These are phyloP conservation scores for Theodoxus fluviatilis DNA, from an alignment of 2,888 invertebrate genomes.

Conservation along the genomic window DNA sequence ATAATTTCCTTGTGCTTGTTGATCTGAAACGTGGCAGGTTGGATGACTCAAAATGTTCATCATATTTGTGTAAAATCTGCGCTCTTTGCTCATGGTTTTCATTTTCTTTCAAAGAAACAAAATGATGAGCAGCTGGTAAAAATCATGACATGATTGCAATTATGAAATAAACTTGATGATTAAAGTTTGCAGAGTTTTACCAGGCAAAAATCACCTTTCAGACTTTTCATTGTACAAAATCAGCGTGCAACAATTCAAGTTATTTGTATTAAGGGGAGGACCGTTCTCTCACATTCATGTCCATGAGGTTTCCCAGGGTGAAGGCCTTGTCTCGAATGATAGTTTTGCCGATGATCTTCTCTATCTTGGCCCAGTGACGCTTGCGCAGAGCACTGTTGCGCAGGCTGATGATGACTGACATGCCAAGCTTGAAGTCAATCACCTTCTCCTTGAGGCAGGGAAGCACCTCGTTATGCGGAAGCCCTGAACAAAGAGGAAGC, in stretches of 20 bases:
- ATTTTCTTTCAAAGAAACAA: too few species aligned
- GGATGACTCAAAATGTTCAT: too few species aligned
- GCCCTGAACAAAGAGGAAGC: conserved; percentile 53
- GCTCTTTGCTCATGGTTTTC: too few species aligned
- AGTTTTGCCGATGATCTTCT: conserved; percentile 59
- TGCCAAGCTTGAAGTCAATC: conserved; percentile 63
- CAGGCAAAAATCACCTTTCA: too few species aligned
- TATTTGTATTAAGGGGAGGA: too few species aligned
- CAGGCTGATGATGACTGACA: conserved; percentile 65
- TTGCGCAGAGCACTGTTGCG: conserved; percentile 62
- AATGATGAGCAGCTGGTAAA: too few species aligned
- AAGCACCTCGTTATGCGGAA: conserved; percentile 64
- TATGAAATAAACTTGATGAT: too few species aligned
- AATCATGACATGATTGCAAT: too few species aligned
- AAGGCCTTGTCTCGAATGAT: conserved; percentile 61
- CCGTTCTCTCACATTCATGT: conserved; percentile 59
- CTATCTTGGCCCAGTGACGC: conserved; percentile 64
- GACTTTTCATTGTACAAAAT: too few species aligned
- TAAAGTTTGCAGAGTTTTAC: too few species aligned
- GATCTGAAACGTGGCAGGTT: conserved; percentile 47
- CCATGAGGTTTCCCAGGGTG: conserved; percentile 63
- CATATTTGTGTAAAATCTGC: too few species aligned
- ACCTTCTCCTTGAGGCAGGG: conserved; percentile 63
- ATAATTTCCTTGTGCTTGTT: conserved; percentile 64
- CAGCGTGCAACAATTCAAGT: too few species aligned